Evolutionary conservation across 2,113 vertebrate species (phyloP).

Genomic region (Neotoma lepida): DNA sequence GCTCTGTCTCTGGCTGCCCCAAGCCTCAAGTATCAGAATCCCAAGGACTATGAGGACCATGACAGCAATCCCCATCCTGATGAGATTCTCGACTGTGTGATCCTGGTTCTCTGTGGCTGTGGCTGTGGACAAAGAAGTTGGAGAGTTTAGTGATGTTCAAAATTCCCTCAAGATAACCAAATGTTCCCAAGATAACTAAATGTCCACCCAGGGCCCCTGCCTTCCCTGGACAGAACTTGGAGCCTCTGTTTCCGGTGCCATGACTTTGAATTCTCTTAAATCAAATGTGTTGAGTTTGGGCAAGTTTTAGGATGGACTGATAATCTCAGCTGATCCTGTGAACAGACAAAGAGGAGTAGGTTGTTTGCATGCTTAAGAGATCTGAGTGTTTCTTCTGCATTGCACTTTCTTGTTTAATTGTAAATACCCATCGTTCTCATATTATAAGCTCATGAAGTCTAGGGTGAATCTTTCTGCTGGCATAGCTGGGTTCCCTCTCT

Average conservation of each 20-base stretch:
- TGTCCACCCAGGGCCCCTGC: not conserved
- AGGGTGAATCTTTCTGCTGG: not conserved
- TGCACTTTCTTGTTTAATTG: not conserved
- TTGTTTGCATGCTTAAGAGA: not conserved
- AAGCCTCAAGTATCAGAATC: not conserved
- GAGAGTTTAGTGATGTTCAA: not conserved
- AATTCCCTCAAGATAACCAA: not conserved
- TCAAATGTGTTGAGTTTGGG: not conserved
- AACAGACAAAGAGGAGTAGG: not conserved
- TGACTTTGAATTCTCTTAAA: too few relatives aligned
- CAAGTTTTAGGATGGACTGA: not conserved
- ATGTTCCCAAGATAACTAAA: not conserved
- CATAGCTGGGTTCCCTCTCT: not conserved
- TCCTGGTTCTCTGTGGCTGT: not conserved
- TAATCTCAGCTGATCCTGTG: not conserved
- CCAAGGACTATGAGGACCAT: not conserved
- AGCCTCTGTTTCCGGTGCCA: not conserved
- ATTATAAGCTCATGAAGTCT: not conserved
- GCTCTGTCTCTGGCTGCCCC: not conserved
- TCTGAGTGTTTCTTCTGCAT: not conserved
- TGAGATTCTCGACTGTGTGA: not conserved
- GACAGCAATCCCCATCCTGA: not conserved
- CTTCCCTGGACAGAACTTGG: not conserved
- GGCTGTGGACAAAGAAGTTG: not conserved
- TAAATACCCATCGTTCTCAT: not conserved